Evolutionary conservation across 1,140 invertebrate genomes (phyloP).

Genomic region (Leptinotarsa defecta): DNA sequence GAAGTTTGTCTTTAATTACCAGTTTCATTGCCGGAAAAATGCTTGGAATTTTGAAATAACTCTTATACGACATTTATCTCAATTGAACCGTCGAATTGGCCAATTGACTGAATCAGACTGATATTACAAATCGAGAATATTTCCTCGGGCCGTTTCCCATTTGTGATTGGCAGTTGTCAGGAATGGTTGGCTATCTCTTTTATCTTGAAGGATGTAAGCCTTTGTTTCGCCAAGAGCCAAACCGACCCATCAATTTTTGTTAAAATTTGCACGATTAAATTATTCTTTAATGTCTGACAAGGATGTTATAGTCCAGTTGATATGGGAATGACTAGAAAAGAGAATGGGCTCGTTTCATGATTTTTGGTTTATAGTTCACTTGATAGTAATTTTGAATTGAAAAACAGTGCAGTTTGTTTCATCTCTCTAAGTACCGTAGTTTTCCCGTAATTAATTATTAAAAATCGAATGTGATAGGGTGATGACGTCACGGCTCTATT

Average conservation of each 20-base stretch:
- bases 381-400: no score
- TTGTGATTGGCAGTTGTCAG: not conserved
- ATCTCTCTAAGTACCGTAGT: no score
- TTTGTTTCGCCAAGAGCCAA: not conserved
- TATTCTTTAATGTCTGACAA: not conserved
- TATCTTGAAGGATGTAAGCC: not conserved
- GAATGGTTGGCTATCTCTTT: not conserved
- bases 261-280: not conserved
- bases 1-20: no score
- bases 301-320: not conserved
- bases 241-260: not conserved
- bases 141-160: not conserved
- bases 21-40: no score
- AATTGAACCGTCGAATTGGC: not conserved
- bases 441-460: no score
- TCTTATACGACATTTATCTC: not conserved
- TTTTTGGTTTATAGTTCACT: no score
- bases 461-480: no score
- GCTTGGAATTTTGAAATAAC: no score
- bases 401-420: no score
- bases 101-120: not conserved
- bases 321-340: not conserved
- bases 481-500: no score
- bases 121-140: not conserved
- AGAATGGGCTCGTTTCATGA: no score